Evolutionary conservation across 92 coral and sea anemone species (phyloP), one percentile per base, ranked within the genome.

Genomic region (Bergia sp.): DNA sequence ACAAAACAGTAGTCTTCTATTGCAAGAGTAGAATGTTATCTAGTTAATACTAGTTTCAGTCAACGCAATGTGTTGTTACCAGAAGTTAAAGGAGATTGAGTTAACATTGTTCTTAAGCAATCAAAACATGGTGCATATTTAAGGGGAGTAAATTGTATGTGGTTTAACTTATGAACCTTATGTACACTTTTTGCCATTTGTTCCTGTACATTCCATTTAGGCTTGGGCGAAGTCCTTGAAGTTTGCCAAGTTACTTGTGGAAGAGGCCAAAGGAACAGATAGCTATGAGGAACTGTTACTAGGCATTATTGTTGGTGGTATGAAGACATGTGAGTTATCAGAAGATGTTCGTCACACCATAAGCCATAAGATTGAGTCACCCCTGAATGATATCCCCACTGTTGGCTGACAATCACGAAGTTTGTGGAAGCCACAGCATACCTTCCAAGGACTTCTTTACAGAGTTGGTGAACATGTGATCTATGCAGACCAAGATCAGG

Each of bases 251-350:
- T 82, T 15, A 73, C 92, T 91, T 42, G 44, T 93, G 3, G 88
- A 89, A 81, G 82, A 84, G 40, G 79, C 81, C 85, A 76, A 78
- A 73, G 88, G 80, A 39, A 79, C 84, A 58, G 90, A 47, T 61
- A 77, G 88, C 86, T 85, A 89, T 20, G 85, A 86, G 29, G 79
- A 84, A 80, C 72, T 91, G 69, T 85, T 85, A 79, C 61, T 76
- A 21, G 96, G 93, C 74, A 81, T 94, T 64, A 83, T 94, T 64
- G 96, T 94, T 75, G 94, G 96, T 82, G 96, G 96, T 64, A 43
- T 78, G 39, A 89, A 80, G 77, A 80, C 55, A 80, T 83, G 86
- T n/a, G 90, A 87, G 77, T 85, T 91, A 66, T 42, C 92, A 43
- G 66, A 78, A 77, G 72, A 92, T 86, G 91, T 86, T 86, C 41